Percentiles rank a stretch among this genome's conserved stretches.
Conservation (phyloP, 2,113 vertebrate genomes). For the Paedocypris sp. region DNA sequence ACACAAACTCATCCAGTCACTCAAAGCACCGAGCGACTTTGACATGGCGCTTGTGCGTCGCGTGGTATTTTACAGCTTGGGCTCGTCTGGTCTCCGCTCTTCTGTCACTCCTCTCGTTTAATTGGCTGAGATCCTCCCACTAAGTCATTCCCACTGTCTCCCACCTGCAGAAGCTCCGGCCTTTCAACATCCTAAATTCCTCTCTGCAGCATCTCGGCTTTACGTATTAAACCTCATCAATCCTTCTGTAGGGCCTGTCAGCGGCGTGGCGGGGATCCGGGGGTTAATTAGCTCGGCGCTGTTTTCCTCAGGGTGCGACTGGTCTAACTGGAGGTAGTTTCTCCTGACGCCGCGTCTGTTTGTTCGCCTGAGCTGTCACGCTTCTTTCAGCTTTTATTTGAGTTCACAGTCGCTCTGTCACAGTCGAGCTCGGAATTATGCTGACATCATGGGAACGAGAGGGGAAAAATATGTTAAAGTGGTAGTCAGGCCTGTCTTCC, state of each 20-base stretch:
- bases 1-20: constrained; percentile 51
- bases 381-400: constrained; percentile 22
- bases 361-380: constrained; percentile 20
- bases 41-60: constrained; percentile 2
- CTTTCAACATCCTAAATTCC: neutral
- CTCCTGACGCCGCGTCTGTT: constrained; percentile 28
- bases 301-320: constrained; percentile 6
- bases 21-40: constrained; percentile 36
- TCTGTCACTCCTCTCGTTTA: constrained; percentile 51
- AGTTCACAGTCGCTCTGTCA: neutral
- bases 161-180: constrained; percentile 14
- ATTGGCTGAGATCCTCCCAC: constrained; percentile 44
- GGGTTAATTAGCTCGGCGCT: constrained; percentile 49
- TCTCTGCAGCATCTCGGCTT: neutral
- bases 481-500: too few species aligned
- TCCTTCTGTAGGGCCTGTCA: neutral
- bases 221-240: constrained; percentile 6
- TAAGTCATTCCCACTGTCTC: constrained; percentile 31
- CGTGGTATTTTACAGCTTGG: neutral
- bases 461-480: too few species aligned
- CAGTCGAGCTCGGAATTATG: too few species aligned
- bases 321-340: constrained; percentile 6
- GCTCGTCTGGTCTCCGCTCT: constrained; percentile 12
- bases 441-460: too few species aligned
- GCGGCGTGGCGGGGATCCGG: neutral